Base-by-base conservation (phyloP, 2,888 invertebrate genomes). In the Drosophila pullipes region DNA sequence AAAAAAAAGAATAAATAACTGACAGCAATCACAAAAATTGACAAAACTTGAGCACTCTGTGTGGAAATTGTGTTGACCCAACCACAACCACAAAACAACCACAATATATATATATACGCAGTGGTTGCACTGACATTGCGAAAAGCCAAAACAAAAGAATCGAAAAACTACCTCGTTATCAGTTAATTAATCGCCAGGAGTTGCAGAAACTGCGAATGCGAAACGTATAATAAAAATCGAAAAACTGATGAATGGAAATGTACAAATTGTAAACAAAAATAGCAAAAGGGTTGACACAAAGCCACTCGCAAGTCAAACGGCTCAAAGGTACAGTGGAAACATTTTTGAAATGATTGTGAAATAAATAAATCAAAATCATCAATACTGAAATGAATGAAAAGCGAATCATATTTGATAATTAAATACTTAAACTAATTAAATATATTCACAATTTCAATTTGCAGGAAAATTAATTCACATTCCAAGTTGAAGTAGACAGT, bases 161-260 rank as follows among this genome's bases (percentile, higher is more conserved):
- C 30, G 7, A 54, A 44, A 47, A 62, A 69, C 55, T 74, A 13
- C 30, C 70, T 70, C 41, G 68, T 85, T 89, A 85, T 85, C 85
- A 85, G 85, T 87, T 88, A 85, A 85, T 89, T 89, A 85, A 85
- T 85, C 84, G 82, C 39, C 69, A 73, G 58, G 58, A 76, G 70
- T 69, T 76, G 77, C 74, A 78, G 33, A 81, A 85, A 87, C 85
- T 78, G 80, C 73, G 67, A 84, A 64, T 76, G 69, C 69, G 57
- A 70, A 83, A 74, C 41, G 33, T 52, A 76, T 53, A 66, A 71
- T 59, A 69, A 39, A 68, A 59, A 74, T 55, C 44, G 22, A 67
- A 63, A 74, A 67, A 62, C 67, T 59, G 72, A 66, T 67, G 35
- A 59, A 53, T 33, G 39, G 35, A 59, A 72, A 61, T 50, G 47